Base-by-base conservation (phyloP, 2,888 invertebrate species). In the Serrognathus titanus region DNA sequence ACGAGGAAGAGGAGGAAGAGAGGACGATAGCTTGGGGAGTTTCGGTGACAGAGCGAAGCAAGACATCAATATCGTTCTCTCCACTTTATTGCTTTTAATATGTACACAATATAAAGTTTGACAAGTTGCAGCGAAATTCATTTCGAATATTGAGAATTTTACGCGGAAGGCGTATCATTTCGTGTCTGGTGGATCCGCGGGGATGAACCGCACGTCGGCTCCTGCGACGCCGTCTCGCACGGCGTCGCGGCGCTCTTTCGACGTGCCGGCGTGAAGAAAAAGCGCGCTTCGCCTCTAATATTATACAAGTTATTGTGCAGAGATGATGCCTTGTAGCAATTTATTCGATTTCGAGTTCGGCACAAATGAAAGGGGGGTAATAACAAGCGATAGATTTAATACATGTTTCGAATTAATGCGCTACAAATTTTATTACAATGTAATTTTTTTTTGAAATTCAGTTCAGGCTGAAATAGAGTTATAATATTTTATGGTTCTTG, bases 31-130 rank as follows among this genome's bases (percentile, higher is more conserved):
- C 24, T 31, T 31, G 24, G 24, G 24, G 24, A 31, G 24, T 31
- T 31, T 31, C 43, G 43, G 43, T 20, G 43, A 11, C n/a, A 43
- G 43, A 43, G 12, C 43, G 43, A 43, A 43, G 20, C 43, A 43
- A 43, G 43, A 43, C 43, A 20, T 43, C 43, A 43, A 43, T 43
- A 43, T 43, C 43, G 12, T 43, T 43, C 12, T 11, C 43, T 43
- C 43, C 70, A 72, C 69, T 72, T 71, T 72, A 72, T 72, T 72
- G 71, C 71, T 71, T 72, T 71, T 72, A 71, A 72, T 72, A 72
- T 72, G 71, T 72, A 71, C 71, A 72, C 72, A 72, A 72, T 71
- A 72, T 72, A 71, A 72, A 72, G 71, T 72, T 72, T 72, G 72
- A 72, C 72, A 72, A 72, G 71, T 71, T 71, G 69, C 70, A 70